Conservation (phyloP, 2,888 invertebrate species). For the Melanotus villosus region DNA sequence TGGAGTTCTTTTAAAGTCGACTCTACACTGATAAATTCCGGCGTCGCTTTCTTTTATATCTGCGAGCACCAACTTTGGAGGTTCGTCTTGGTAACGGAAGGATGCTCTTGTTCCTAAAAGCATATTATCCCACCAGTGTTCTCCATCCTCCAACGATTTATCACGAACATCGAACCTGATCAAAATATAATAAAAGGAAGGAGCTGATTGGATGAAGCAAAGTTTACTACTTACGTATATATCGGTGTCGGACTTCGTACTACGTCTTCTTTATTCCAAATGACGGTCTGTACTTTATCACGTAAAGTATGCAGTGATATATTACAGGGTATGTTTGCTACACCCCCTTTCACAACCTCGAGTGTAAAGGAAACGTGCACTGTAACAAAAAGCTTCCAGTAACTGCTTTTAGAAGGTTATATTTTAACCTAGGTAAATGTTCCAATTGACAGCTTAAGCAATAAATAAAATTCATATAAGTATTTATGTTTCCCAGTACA, state of each 20-base stretch:
- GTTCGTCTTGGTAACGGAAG: conserved; percentile 81
- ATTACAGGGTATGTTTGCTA: conserved; percentile 43
- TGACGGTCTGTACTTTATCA: conserved; percentile 41
- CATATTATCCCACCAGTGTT: conserved; percentile 85
- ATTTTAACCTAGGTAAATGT: conserved; percentile 2
- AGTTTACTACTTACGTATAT: conserved; percentile 37
- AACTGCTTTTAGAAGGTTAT: conserved; percentile 2
- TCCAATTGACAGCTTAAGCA: no score
- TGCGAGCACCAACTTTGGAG: conserved; percentile 83
- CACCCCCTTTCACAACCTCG: conserved; percentile 42
- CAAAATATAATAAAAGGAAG: background rate
- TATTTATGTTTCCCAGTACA: no score
- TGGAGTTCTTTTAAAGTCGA: conserved; percentile 91
- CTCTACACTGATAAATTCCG: conserved; percentile 89
- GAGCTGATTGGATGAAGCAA: background rate
- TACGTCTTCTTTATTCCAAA: conserved; percentile 38
- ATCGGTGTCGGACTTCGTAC: conserved; percentile 31
- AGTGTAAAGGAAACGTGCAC: conserved; percentile 28
- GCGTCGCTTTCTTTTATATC: conserved; percentile 82
- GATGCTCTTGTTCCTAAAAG: conserved; percentile 82
- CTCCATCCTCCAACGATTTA: conserved; percentile 79
- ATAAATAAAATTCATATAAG: background rate
- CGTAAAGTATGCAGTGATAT: conserved; percentile 36
- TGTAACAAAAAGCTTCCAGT: conserved; percentile 27
- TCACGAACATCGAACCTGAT: conserved; percentile 82